A percentile compares a stretch with the other conserved stretches of the same genome.
These are phyloP conservation scores for Colletes gigas DNA, from an alignment of 1,140 invertebrate genomes.

Conservation along the genomic window DNA sequence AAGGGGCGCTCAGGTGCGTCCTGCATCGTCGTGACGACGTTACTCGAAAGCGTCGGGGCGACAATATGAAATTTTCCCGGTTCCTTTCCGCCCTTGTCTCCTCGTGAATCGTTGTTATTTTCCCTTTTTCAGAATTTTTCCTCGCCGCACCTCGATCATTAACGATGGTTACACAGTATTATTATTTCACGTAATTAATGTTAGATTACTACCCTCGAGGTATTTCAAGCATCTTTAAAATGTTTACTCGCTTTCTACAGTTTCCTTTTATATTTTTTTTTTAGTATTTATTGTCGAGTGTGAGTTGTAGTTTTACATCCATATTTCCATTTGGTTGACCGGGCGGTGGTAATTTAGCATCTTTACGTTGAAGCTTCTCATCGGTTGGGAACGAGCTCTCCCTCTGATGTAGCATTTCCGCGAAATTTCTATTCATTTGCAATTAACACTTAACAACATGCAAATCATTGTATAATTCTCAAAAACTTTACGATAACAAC, in stretches of 20 bases:
- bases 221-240: too few species aligned
- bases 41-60: slow-evolving; percentile 54
- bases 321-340: too few species aligned
- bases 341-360: background rate
- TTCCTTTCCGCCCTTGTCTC: slow-evolving; percentile 36
- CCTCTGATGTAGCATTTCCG: background rate
- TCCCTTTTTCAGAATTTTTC: too few species aligned
- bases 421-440: background rate
- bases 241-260: too few species aligned
- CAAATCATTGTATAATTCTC: slow-evolving; percentile 8
- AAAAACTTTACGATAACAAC: background rate
- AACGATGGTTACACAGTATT: too few species aligned
- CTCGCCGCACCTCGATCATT: too few species aligned
- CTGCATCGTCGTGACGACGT: slow-evolving; percentile 53
- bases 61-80: slow-evolving; percentile 59
- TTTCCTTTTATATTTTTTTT: too few species aligned
- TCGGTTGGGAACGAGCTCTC: background rate
- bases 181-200: too few species aligned
- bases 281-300: too few species aligned
- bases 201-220: too few species aligned
- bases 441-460: slow-evolving; percentile 34
- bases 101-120: background rate
- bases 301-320: too few species aligned
- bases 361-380: background rate
- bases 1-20: slow-evolving; percentile 60